These are phyloP conservation scores for Macrobrachium rosenbergii DNA, from an alignment of 1,140 invertebrate genomes.

Conservation along the genomic window DNA sequence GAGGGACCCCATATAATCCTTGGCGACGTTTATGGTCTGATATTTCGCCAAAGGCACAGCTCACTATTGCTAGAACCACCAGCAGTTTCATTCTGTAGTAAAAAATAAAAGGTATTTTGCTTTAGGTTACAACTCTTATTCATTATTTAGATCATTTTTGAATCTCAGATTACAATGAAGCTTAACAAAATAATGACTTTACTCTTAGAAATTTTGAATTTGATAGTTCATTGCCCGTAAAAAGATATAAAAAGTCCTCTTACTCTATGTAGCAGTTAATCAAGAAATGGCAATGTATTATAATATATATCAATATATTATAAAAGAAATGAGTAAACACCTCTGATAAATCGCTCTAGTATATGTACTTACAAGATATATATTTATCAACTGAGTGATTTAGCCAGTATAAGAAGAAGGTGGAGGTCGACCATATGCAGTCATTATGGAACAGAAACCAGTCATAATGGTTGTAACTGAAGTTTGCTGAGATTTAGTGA, in stretches of 20 bases:
- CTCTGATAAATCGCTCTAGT: neutral
- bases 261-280: no score
- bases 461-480: constrained; percentile 49
- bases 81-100: constrained; percentile 33
- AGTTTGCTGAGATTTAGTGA: constrained; percentile 38
- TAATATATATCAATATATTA: no score
- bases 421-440: constrained; percentile 40
- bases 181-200: no score
- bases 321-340: no score
- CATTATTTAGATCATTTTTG: neutral
- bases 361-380: neutral
- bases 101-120: neutral
- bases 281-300: no score
- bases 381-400: neutral
- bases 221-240: no score
- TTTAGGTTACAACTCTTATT: neutral
- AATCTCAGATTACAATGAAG: neutral
- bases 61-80: constrained; percentile 23
- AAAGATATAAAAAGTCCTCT: no score
- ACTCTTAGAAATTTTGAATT: no score
- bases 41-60: constrained; percentile 1
- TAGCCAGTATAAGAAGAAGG: constrained; percentile 19
- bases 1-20: constrained; percentile 33
- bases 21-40: constrained; percentile 5
- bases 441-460: constrained; percentile 36